phyloP scores from a whole-genome alignment of 2,113 vertebrate genomes.

The Phrynosoma blainvillii region DNA sequence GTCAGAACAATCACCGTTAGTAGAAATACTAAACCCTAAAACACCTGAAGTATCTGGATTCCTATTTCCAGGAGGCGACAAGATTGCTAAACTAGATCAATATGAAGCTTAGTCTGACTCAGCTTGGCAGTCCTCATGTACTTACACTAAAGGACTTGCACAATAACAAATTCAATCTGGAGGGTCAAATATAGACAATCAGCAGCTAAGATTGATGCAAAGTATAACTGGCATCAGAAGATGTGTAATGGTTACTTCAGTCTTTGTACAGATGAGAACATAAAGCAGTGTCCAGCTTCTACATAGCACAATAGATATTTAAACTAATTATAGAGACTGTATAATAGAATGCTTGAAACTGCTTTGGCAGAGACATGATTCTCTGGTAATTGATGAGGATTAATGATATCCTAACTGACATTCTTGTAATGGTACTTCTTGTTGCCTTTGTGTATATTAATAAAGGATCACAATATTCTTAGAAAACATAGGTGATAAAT shows the following conservation, averaged over 20 bases:
- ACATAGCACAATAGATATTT: conserved; percentile 41
- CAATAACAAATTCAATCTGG: conserved; percentile 21
- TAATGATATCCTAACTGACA: conserved; percentile 43
- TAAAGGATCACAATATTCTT: conserved; percentile 26
- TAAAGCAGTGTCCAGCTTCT: conserved; percentile 41
- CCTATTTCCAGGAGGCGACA: neutral
- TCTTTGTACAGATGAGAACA: conserved; percentile 27
- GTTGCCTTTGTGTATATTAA: conserved; percentile 30
- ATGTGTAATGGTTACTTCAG: conserved; percentile 36
- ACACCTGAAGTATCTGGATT: neutral
- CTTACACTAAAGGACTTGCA: conserved; percentile 13
- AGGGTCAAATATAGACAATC: conserved; percentile 21
- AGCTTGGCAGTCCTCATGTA: neutral
- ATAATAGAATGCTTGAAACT: conserved; percentile 44
- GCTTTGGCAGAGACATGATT: conserved; percentile 44
- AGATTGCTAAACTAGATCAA: neutral
- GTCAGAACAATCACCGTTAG: neutral
- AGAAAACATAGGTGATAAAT: conserved; percentile 33
- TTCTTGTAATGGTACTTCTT: conserved; percentile 30
- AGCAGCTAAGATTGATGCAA: conserved; percentile 29
- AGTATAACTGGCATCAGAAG: conserved; percentile 33
- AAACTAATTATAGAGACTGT: conserved; percentile 41
- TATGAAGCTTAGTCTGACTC: neutral
- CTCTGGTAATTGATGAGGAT: conserved; percentile 44
- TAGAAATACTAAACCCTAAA: neutral